phyloP scores from a whole-genome alignment of 2,113 vertebrate species.

The Dissostichus mawsoni region DNA sequence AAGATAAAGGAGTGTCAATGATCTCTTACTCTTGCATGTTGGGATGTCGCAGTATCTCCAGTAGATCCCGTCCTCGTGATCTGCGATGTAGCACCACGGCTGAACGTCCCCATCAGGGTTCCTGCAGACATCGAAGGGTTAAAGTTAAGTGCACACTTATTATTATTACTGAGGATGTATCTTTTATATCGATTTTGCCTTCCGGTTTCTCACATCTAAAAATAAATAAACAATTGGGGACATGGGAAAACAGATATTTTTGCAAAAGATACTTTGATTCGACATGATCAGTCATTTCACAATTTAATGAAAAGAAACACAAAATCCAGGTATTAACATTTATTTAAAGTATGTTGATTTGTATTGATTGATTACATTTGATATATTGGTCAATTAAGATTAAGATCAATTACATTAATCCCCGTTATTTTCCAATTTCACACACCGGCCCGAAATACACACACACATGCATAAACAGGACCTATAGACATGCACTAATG shows the following conservation, averaged over 20 bases:
- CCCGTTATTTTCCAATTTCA: too few relatives aligned
- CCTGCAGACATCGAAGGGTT: conserved; percentile 75
- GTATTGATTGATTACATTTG: too few relatives aligned
- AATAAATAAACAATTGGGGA: too few relatives aligned
- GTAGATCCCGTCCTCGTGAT: conserved; percentile 94
- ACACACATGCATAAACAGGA: too few relatives aligned
- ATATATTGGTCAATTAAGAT: too few relatives aligned
- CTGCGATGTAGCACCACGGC: conserved; percentile 96
- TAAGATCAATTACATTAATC: too few relatives aligned
- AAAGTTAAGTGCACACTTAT: background rate
- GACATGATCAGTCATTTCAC: background rate
- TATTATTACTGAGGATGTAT: background rate
- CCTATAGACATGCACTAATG: too few relatives aligned
- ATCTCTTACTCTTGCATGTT: conserved; percentile 93
- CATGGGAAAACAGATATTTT: background rate
- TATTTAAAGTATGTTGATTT: background rate
- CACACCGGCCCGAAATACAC: too few relatives aligned
- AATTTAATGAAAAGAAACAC: background rate
- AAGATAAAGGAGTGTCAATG: background rate
- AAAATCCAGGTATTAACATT: background rate
- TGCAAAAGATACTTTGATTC: too few relatives aligned
- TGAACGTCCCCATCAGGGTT: conserved; percentile 97
- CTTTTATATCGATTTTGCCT: background rate
- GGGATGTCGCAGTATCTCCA: conserved; percentile 98
- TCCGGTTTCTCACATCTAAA: background rate